Evolutionary conservation across 1,140 invertebrate genomes (phyloP).

Genomic region (Colletes latitarsis): DNA sequence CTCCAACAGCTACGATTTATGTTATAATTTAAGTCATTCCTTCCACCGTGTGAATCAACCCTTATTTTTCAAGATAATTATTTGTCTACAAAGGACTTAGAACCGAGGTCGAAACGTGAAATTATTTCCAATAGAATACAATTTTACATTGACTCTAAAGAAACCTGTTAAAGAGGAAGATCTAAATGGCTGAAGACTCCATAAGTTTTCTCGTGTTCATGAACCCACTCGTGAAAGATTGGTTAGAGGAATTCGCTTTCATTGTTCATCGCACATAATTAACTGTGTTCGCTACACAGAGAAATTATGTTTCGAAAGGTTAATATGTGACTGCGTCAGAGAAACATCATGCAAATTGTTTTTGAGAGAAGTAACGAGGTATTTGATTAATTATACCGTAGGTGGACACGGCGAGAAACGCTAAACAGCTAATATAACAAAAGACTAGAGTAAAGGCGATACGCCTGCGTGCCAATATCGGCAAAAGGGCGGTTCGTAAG

Average conservation of each 20-base stretch:
- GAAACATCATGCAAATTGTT: slow-evolving; percentile 8
- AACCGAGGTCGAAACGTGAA: too few relatives aligned
- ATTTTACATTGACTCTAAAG: too few relatives aligned
- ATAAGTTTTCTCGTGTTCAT: neutral
- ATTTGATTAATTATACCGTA: slow-evolving; percentile 3
- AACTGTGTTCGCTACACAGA: neutral
- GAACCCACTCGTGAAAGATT: neutral
- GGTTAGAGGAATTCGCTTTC: neutral
- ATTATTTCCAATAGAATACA: too few relatives aligned
- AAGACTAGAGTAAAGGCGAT: neutral
- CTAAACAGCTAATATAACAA: neutral
- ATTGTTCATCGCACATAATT: neutral
- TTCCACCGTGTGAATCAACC: too few relatives aligned
- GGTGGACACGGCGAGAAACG: neutral
- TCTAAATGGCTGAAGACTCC: too few relatives aligned
- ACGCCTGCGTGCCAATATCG: too few relatives aligned
- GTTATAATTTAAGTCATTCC: neutral
- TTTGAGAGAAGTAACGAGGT: neutral
- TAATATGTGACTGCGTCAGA: neutral
- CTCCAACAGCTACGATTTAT: neutral
- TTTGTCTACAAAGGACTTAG: too few relatives aligned
- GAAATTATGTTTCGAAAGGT: slow-evolving; percentile 5
- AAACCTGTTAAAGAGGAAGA: neutral
- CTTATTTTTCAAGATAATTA: too few relatives aligned
- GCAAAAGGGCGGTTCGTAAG: too few relatives aligned